Percentiles rank a stretch among this genome's conserved stretches.
These are phyloP conservation scores for Scotopteryx bipunctaria DNA, from an alignment of 2,888 invertebrate genomes.

Conservation along the genomic window DNA sequence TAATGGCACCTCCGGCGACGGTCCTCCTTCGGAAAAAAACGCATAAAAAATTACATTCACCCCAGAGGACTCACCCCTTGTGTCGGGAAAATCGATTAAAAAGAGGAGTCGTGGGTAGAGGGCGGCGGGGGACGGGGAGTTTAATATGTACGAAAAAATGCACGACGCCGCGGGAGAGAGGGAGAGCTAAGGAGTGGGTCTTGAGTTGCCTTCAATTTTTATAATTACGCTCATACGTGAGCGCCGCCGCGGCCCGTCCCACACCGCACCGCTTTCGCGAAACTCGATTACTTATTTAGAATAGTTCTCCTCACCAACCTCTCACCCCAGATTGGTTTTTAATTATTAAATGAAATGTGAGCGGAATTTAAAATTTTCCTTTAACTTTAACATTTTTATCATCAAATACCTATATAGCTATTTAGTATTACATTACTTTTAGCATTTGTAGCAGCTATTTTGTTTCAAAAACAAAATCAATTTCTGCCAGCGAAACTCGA, in stretches of 20 bases:
- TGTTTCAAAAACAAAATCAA: slow-evolving; percentile 71
- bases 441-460: slow-evolving; percentile 55
- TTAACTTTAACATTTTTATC: slow-evolving; percentile 8
- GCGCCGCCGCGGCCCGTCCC: slow-evolving; percentile 66
- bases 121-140: slow-evolving; percentile 68
- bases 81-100: slow-evolving; percentile 84
- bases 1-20: slow-evolving; percentile 83
- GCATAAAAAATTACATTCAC: slow-evolving; percentile 85
- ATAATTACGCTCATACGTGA: slow-evolving; percentile 86
- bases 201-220: slow-evolving; percentile 81
- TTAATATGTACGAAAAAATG: slow-evolving; percentile 84
- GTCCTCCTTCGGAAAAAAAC: slow-evolving; percentile 77
- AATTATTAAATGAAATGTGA: slow-evolving; percentile 52
- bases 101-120: slow-evolving; percentile 79
- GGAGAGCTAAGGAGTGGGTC: slow-evolving; percentile 71
- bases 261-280: slow-evolving; percentile 37
- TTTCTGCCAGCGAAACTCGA: slow-evolving; percentile 72
- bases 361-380: slow-evolving; percentile 38
- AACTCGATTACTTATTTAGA: slow-evolving; percentile 68
- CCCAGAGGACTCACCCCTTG: slow-evolving; percentile 83
- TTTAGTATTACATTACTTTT: too few species aligned
- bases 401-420: slow-evolving; percentile 13
- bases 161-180: slow-evolving; percentile 78
- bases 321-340: slow-evolving; percentile 57
- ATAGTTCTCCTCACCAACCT: slow-evolving; percentile 57